A percentile compares a stretch with the other conserved stretches of the same genome.
Conservation (phyloP, 2,888 invertebrate genomes). For the Sinopyrophorus schimmeli region DNA sequence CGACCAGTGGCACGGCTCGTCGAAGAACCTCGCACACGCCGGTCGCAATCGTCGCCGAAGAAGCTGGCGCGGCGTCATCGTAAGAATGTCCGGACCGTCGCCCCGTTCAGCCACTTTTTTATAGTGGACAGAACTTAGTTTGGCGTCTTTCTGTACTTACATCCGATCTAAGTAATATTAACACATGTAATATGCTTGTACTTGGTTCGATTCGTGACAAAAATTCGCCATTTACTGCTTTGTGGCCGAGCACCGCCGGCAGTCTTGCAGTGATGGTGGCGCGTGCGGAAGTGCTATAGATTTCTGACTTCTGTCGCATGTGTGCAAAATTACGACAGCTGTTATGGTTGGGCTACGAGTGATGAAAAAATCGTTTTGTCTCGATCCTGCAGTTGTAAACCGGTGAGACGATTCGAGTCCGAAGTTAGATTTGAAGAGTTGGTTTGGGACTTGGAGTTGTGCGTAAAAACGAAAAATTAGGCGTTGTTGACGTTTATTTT, state of each 20-base stretch:
- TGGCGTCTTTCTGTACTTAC: slow-evolving; percentile 33
- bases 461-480: too few species aligned
- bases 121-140: slow-evolving; percentile 25
- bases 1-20: slow-evolving; percentile 8
- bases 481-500: too few species aligned
- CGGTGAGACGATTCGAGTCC: too few species aligned
- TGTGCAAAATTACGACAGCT: slow-evolving; percentile 24
- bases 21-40: slow-evolving; percentile 17
- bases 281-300: slow-evolving; percentile 31
- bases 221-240: slow-evolving; percentile 27
- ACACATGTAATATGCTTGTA: slow-evolving; percentile 25
- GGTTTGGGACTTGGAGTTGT: too few species aligned
- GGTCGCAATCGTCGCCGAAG: slow-evolving; percentile 14
- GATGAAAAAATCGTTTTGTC: slow-evolving; percentile 20
- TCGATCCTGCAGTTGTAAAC: too few species aligned
- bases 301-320: slow-evolving; percentile 22
- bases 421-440: too few species aligned
- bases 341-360: slow-evolving; percentile 13
- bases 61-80: slow-evolving; percentile 25
- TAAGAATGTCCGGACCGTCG: slow-evolving; percentile 28
- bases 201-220: slow-evolving; percentile 20
- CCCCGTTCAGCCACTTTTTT: slow-evolving; percentile 35
- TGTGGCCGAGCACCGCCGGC: slow-evolving; percentile 13
- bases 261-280: slow-evolving; percentile 33
- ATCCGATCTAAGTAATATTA: slow-evolving; percentile 22